These are phyloP conservation scores for Bubo scandiacus DNA, from an alignment of 2,113 vertebrate species.

Conservation along the genomic window DNA sequence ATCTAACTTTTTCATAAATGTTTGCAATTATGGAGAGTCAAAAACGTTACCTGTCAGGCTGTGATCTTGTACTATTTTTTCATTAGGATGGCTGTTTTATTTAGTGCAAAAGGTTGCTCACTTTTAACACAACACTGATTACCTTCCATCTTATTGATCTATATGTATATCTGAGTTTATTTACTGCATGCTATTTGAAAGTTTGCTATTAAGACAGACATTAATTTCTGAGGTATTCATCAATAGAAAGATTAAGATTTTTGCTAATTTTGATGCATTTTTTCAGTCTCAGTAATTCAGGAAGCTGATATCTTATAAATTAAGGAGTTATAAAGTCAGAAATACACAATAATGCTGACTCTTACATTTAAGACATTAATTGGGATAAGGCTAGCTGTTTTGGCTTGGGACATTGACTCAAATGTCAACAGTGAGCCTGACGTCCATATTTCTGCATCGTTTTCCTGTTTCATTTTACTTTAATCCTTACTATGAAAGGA, in stretches of 20 bases:
- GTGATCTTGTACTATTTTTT: neutral
- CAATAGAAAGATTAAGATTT: neutral
- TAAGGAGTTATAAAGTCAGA: neutral
- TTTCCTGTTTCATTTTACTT: no score
- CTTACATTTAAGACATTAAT: neutral
- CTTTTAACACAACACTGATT: neutral
- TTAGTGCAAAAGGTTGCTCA: neutral
- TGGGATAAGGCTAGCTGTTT: no score
- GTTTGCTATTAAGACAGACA: neutral
- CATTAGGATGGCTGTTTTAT: neutral
- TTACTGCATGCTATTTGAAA: neutral
- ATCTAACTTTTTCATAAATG: neutral
- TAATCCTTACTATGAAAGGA: no score
- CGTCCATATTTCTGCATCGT: no score
- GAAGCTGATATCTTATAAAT: neutral
- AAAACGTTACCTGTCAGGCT: neutral
- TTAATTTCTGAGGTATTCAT: neutral
- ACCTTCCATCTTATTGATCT: neutral
- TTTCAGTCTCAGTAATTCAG: neutral
- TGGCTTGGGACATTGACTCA: no score
- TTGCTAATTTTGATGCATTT: neutral
- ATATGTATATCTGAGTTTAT: neutral
- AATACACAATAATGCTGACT: neutral
- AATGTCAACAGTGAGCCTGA: no score
- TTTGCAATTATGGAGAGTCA: neutral